Evolutionary conservation across 2,113 vertebrate genomes (phyloP).

Genomic region (Melierax canorus): DNA sequence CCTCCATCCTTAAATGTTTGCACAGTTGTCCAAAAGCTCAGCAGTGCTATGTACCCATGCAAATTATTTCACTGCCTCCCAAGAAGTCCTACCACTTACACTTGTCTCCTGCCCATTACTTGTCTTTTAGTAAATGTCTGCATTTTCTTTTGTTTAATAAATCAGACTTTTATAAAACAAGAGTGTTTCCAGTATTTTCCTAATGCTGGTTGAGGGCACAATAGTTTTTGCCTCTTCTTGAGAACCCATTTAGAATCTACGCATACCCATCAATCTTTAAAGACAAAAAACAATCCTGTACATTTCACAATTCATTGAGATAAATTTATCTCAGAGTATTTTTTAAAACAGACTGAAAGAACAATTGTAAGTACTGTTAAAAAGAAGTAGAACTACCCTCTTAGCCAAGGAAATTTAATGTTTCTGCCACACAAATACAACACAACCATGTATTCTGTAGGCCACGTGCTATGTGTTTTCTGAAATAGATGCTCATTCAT

Average conservation of each 20-base stretch:
- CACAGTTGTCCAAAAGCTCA: neutral
- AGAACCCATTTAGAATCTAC: neutral
- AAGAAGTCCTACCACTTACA: neutral
- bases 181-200: neutral
- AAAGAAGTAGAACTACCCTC: neutral
- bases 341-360: neutral
- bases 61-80: neutral
- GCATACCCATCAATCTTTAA: neutral
- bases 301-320: neutral
- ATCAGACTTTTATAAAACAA: neutral
- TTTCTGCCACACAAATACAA: neutral
- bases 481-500: conserved; percentile 4
- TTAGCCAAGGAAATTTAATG: neutral
- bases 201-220: neutral
- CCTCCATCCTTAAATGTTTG: neutral
- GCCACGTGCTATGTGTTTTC: neutral
- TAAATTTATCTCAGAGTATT: neutral
- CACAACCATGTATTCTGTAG: neutral
- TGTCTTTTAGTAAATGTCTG: neutral
- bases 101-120: neutral
- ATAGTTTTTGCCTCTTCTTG: neutral
- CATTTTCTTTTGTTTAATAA: neutral
- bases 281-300: neutral
- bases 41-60: rapidly evolving
- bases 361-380: neutral